Base-by-base conservation (phyloP, 2,888 invertebrate genomes). In the Heliconius ethilla region DNA sequence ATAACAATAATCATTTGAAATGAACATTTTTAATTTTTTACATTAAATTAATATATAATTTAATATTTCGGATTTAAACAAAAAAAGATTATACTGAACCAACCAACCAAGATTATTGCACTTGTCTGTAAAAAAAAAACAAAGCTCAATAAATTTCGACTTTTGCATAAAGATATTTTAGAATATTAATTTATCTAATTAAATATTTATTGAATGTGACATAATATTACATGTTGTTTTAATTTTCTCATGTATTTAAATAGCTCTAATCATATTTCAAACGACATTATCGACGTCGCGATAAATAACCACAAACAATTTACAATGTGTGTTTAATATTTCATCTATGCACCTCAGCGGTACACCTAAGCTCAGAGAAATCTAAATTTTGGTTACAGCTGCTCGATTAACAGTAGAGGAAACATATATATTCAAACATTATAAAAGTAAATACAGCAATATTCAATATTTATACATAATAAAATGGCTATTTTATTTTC, bases 1-100 rank as follows among this genome's bases (percentile, higher is more conserved):
- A 93, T 88, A 93, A 90, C 88, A 88, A 89, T 87, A 88, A 85
- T 86, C 82, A 85, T 85, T 84, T 82, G 81, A 83, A 83, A 82
- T 69, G 65, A 77, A 75, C 82, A 79, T 81, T 82, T 82, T 82
- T 81, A 80, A 80, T 80, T 79, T 84, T 86, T 83, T 85, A 86
- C 85, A 86, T 82, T 83, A 81, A 79, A 81, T 80, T 67, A 79
- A 76, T 80, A 76, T 76, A 33, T 33, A 6, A 33, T 33, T 33
- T 63, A 73, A 70, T 77, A 63, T n/a, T 51, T 72, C 77, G 67
- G 70, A 69, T 79, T 51, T 77, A 22, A 29, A 40, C 55, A 29
- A 72, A 76, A 51, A 45, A 45, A 59, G 77, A 29, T 74, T 66
- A 76, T 65, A 37, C 63, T 81, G 76, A 79, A 82, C 29, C 29